Evolutionary conservation across 1,140 invertebrate species (phyloP), one percentile per base, ranked within the genome.

Genomic region (Formica selysi): DNA sequence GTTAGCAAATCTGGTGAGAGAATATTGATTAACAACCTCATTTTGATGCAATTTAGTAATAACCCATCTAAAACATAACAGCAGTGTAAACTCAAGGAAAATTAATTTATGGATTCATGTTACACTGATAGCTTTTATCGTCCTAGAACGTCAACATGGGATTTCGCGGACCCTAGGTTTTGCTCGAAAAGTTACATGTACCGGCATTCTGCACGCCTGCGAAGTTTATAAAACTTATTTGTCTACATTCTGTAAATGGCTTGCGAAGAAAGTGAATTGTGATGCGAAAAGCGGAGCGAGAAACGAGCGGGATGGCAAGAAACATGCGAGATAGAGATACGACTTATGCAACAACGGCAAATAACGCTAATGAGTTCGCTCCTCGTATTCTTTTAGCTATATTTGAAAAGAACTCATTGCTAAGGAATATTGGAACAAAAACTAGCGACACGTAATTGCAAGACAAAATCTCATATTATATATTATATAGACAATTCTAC

Each of bases 291-390:
- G 84, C 38, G 61, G 36, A 54, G 59, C 67, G 38, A 32, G n/a
- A 26, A 41, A 74, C 76, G 65, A 70, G 65, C 36, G 32, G 61
- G 76, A 54, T n/a, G 41, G 48, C 62, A 79, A 87, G 54, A 62
- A 74, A 88, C 38, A 32, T 73, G 64, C 78, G 86, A 91, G 87
- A 89, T 51, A 29, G 51, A 68, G 61, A 19, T 86, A 92, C 88
- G 91, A 91, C 92, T 95, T 95, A 95, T 92, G 93, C 94, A 95
- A 95, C 93, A 92, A 93, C 91, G 87, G 93, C 93, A 95, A 95
- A 94, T 95, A 95, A 95, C 94, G 93, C 93, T 95, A 95, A 95
- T 95, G 94, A 94, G 92, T 92, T 91, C 92, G 92, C 92, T 92
- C 88, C 86, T 91, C 90, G 51, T 59, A 81, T 73, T 81, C 51